Conservation (phyloP, 2,797 vertebrate species). For the Molothrus aeneus region DNA sequence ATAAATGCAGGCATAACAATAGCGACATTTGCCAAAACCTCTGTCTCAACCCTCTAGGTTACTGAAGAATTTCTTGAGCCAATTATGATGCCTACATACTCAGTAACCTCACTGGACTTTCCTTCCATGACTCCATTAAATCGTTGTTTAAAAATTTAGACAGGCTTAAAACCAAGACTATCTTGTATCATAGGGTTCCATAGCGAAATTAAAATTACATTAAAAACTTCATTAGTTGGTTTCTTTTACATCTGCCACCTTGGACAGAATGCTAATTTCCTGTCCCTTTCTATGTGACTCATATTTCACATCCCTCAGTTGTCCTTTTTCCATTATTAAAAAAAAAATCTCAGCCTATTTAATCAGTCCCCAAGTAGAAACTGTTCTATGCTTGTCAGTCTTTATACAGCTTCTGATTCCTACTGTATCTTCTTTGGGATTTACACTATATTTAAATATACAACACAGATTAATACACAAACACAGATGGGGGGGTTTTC, state of each 20-base stretch:
- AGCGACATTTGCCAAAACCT: not conserved
- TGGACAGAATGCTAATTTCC: not conserved
- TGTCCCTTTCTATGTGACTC: not conserved
- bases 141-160: not conserved
- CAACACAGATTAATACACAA: not conserved
- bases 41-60: not conserved
- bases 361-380: not conserved
- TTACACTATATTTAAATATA: not conserved
- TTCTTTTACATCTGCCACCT: not conserved
- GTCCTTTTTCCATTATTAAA: not conserved
- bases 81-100: not conserved
- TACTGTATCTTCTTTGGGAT: not conserved
- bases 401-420: not conserved
- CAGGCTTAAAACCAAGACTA: not conserved
- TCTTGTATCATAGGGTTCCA: not conserved
- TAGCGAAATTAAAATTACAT: not conserved
- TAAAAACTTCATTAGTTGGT: not conserved
- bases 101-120: not conserved
- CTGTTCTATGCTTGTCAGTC: not conserved
- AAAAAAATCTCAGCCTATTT: not conserved
- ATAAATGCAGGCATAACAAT: not conserved
- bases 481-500: not conserved
- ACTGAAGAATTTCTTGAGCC: not conserved
- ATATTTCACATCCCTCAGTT: not conserved
- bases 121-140: not conserved